Evolutionary conservation across 2,888 invertebrate species (phyloP), one percentile per base, ranked within the genome.

Genomic region (Euphydryas editha): DNA sequence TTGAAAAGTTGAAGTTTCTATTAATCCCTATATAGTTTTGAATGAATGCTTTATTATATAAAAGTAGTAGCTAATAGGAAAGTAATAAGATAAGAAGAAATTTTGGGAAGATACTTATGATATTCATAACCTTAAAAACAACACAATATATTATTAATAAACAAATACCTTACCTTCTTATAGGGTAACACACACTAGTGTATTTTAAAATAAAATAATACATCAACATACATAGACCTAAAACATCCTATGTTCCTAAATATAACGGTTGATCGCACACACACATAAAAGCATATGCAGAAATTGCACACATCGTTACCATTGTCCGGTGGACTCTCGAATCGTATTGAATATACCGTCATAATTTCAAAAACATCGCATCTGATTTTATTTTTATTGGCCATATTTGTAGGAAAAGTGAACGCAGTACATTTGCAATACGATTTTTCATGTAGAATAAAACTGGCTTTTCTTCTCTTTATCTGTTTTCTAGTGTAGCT

Each of bases 331-430:
- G 58, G 51, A 62, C 61, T 59, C 58, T 46, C 65, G 18, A 47
- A 56, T 49, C 57, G 37, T 60, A 62, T 67, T 62, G 68, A 72
- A 73, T 73, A 73, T 72, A 69, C 67, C 59, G 58, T 70, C 64
- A 73, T 73, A 70, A 74, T 74, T 72, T 68, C 68, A 67, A 69
- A 68, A 70, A 72, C 71, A 72, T 67, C 58, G 64, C 72, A 66
- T 71, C 71, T 69, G 69, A 69, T 72, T 72, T 70, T 75, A 72
- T 71, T 75, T 72, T 72, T 72, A 75, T 73, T 73, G 74, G 73
- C 70, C 69, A 61, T 73, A 73, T 74, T 72, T 73, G 74, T 72
- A 68, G 71, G 71, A 69, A 72, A 71, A 63, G 72, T 71, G 72
- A 69, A 69, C 72, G 71, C 67, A 64, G 59, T 68, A 65, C 68